Conservation (phyloP, 1,140 invertebrate species). For the Trichonephila inaurata region DNA sequence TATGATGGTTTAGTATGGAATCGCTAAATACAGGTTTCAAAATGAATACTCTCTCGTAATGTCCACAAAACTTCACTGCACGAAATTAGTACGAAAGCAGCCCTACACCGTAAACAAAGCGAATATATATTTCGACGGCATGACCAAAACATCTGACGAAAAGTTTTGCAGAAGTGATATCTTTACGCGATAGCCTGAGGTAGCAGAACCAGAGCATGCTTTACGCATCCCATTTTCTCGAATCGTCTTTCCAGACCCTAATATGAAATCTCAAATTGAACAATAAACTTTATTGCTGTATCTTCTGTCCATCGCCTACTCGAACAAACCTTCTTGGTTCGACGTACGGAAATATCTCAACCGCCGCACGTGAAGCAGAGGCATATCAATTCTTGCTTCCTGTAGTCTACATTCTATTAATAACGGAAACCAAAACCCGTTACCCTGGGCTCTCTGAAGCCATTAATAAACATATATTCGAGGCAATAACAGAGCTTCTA, state of each 20-base stretch:
- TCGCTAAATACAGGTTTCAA: too few relatives aligned
- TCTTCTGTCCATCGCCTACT: background rate
- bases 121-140: background rate
- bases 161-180: background rate
- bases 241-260: background rate
- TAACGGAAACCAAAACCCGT: slow-evolving; percentile 53
- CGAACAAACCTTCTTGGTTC: background rate
- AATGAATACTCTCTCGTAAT: too few relatives aligned
- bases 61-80: too few relatives aligned
- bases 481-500: slow-evolving; percentile 35
- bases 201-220: background rate
- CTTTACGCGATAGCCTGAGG: background rate
- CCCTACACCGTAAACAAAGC: background rate
- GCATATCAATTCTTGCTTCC: slow-evolving; percentile 28
- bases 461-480: slow-evolving; percentile 49
- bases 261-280: slow-evolving; percentile 13
- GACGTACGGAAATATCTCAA: background rate
- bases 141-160: background rate
- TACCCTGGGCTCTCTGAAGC: background rate
- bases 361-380: background rate
- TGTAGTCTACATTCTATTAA: slow-evolving; percentile 34
- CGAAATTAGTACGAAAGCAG: too few relatives aligned
- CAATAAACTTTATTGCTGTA: slow-evolving; percentile 46
- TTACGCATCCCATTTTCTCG: background rate
- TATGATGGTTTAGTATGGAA: too few relatives aligned